phyloP scores from a whole-genome alignment of 2,888 invertebrate species.

The Cenopis cana region DNA sequence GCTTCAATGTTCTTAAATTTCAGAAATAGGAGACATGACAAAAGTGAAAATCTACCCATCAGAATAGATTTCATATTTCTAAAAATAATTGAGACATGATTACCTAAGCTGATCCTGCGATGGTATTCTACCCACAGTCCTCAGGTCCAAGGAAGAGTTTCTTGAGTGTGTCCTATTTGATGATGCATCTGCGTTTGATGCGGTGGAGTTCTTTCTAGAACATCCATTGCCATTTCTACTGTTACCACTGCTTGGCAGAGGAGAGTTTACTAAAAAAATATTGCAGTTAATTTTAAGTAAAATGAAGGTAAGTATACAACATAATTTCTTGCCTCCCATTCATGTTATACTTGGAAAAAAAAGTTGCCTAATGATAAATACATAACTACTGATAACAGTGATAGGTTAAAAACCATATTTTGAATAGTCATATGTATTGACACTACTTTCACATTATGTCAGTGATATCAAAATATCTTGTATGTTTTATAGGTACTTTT shows the following conservation, averaged over 20 bases:
- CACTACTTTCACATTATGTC: background rate
- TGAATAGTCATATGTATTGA: background rate
- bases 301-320: too few relatives aligned
- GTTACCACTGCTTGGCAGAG: slow-evolving; percentile 59
- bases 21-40: too few relatives aligned
- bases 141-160: slow-evolving; percentile 93
- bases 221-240: slow-evolving; percentile 67
- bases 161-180: slow-evolving; percentile 87
- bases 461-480: background rate
- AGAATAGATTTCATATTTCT: background rate
- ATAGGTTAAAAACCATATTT: background rate
- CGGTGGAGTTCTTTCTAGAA: slow-evolving; percentile 76
- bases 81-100: too few relatives aligned
- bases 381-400: slow-evolving; percentile 4
- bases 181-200: slow-evolving; percentile 71
- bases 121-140: slow-evolving; percentile 82
- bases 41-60: too few relatives aligned
- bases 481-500: background rate
- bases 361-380: too few relatives aligned
- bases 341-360: too few relatives aligned
- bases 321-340: too few relatives aligned
- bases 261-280: slow-evolving; percentile 64
- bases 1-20: too few relatives aligned
- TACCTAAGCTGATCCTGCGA: slow-evolving; percentile 82
- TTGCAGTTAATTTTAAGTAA: too few relatives aligned